Evolutionary conservation across 1,140 invertebrate species (phyloP).

Genomic region (Drosophila lini): DNA sequence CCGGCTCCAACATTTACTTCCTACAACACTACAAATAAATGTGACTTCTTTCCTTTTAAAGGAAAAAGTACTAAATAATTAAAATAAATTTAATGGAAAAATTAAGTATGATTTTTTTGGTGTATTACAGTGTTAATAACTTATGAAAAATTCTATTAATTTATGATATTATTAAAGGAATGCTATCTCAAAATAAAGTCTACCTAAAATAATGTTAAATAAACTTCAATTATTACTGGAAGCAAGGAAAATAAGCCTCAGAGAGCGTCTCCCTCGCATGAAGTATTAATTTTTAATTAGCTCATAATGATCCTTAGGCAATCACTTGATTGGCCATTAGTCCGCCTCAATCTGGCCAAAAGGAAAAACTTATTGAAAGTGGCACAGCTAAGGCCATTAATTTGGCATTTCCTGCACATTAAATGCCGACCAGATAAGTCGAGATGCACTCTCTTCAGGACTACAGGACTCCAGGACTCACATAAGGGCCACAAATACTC

Average conservation of each 20-base stretch:
- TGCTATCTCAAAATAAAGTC: too few relatives aligned
- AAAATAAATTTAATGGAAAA: not conserved
- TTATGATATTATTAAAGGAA: too few relatives aligned
- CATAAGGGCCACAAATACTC: slow-evolving; percentile 4
- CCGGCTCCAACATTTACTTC: slow-evolving; percentile 5
- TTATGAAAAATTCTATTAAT: too few relatives aligned
- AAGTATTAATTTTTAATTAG: not conserved
- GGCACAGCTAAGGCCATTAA: slow-evolving; percentile 9
- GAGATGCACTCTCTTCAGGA: slow-evolving; percentile 10
- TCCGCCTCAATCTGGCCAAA: not conserved
- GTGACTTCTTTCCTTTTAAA: too few relatives aligned
- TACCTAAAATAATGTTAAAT: too few relatives aligned
- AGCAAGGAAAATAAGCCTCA: not conserved
- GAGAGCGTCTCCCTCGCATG: not conserved
- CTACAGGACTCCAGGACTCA: not conserved
- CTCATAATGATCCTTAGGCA: too few relatives aligned
- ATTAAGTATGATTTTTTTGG: too few relatives aligned
- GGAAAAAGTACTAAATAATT: too few relatives aligned
- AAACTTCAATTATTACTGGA: not conserved
- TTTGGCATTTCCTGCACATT: slow-evolving; percentile 26
- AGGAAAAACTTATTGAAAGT: slow-evolving; percentile 9
- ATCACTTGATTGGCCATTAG: slow-evolving; percentile 5
- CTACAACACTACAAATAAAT: slow-evolving; percentile 11
- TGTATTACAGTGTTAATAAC: not conserved
- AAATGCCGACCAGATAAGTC: slow-evolving; percentile 21